A percentile compares a stretch with the other conserved stretches of the same genome.
phyloP scores from a whole-genome alignment of 2,888 invertebrate species.

The Trachelus stipa region DNA sequence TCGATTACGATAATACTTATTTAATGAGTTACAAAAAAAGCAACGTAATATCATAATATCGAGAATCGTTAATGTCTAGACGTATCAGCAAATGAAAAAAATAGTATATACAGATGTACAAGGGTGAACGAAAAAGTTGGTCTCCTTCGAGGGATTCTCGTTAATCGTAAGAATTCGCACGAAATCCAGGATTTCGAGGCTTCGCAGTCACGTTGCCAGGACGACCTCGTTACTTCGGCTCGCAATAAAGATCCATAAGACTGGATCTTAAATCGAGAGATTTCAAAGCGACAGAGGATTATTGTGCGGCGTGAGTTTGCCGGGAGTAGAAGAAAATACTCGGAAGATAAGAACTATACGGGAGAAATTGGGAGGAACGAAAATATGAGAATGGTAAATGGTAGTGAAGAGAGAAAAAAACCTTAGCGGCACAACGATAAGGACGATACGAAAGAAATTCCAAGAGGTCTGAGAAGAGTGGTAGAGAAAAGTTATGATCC shows the following conservation, averaged over 20 bases:
- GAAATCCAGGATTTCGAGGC: background rate
- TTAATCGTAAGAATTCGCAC: background rate
- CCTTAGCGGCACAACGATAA: background rate
- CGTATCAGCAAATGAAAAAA: background rate
- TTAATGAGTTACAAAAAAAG: background rate
- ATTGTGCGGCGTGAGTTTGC: background rate
- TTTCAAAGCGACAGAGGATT: background rate
- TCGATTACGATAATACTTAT: background rate
- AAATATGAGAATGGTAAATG: background rate
- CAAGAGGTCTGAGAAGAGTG: constrained; percentile 12
- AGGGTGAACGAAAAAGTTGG: background rate
- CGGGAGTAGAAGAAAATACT: background rate
- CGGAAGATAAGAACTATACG: background rate
- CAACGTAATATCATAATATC: background rate
- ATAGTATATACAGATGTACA: background rate
- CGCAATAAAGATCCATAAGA: background rate
- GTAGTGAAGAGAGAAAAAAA: background rate
- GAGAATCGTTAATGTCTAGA: background rate
- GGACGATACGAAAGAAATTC: constrained; percentile 26
- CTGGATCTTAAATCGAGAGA: background rate
- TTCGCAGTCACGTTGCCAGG: background rate
- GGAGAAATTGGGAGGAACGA: background rate
- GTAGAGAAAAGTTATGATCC: constrained; percentile 35
- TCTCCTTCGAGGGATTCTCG: background rate
- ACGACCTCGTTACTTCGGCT: background rate